phyloP scores from a whole-genome alignment of 2,113 vertebrate species.

The Larimichthys polyactis region DNA sequence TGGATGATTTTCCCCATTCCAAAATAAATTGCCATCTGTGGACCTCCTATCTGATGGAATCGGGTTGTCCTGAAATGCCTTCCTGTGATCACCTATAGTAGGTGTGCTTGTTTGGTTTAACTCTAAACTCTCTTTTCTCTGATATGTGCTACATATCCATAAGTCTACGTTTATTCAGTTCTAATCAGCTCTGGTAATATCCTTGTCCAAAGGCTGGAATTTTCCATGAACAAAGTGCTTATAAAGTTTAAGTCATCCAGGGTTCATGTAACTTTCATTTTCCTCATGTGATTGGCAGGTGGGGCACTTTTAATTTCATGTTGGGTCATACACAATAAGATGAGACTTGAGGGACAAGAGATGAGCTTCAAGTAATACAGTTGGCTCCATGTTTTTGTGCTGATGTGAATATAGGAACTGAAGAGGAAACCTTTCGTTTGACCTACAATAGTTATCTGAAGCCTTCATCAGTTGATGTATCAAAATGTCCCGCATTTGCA shows the following conservation, averaged over 20 bases:
- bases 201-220: not conserved
- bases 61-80: constrained; percentile 37
- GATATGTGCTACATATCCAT: not conserved
- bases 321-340: not conserved
- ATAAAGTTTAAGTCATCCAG: not conserved
- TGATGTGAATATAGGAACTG: too few species aligned
- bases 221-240: not conserved
- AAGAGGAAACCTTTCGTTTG: too few species aligned
- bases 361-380: too few species aligned
- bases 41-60: constrained; percentile 33
- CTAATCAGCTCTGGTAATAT: not conserved
- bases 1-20: constrained; percentile 7
- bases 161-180: not conserved
- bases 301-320: not conserved
- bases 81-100: not conserved
- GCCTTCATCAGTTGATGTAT: too few species aligned
- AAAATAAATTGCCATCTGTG: constrained; percentile 56
- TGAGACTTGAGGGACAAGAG: too few species aligned
- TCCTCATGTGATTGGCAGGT: too few species aligned
- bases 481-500: too few species aligned
- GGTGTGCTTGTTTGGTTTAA: constrained; percentile 6
- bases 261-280: too few species aligned
- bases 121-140: not conserved
- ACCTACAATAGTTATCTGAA: too few species aligned
- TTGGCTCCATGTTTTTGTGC: too few species aligned